Evolutionary conservation across 2,797 vertebrate genomes (phyloP).

Genomic region (Scleropages formosus): DNA sequence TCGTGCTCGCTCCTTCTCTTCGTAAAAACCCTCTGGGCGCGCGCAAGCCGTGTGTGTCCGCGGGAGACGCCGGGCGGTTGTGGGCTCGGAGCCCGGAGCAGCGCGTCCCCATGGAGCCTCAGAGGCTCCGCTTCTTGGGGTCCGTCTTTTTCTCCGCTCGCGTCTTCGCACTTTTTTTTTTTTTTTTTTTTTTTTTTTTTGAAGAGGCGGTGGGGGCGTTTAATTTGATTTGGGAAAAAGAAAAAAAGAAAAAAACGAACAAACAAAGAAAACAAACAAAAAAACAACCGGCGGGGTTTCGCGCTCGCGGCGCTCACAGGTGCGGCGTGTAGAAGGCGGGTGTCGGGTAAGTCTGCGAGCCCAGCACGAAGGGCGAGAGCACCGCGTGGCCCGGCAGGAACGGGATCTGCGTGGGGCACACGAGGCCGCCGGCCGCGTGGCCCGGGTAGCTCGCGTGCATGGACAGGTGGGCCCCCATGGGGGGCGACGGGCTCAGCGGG

Average conservation of each 20-base stretch:
- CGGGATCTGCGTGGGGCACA: slow-evolving; percentile 86
- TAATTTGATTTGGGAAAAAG: too few species aligned
- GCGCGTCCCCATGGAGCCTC: too few species aligned
- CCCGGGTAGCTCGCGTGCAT: slow-evolving; percentile 83
- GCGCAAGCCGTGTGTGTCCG: slow-evolving; percentile 21
- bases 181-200: slow-evolving; percentile 17
- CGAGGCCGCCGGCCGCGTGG: slow-evolving; percentile 81
- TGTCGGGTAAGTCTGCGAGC: slow-evolving; percentile 89
- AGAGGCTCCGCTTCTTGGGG: too few species aligned
- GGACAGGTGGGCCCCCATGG: slow-evolving; percentile 81
- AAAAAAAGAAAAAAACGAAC: too few species aligned
- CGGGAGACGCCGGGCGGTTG: slow-evolving; percentile 14
- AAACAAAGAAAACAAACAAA: too few species aligned
- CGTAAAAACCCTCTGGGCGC: slow-evolving; percentile 42
- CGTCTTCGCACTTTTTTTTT: slow-evolving; percentile 4
- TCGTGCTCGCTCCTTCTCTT: slow-evolving; percentile 32
- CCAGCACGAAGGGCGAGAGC: slow-evolving; percentile 92
- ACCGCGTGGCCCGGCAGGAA: slow-evolving; percentile 90
- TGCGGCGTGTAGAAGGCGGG: slow-evolving; percentile 94
- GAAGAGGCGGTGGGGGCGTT: too few species aligned
- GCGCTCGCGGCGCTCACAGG: slow-evolving; percentile 82
- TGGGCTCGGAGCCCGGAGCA: too few species aligned
- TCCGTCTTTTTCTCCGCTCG: too few species aligned
- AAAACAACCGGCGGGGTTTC: too few species aligned
- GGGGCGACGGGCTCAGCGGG: slow-evolving; percentile 88